A percentile compares a stretch with the other conserved stretches of the same genome.
phyloP scores from a whole-genome alignment of 2,888 invertebrate species.

The Cartodere bifasciata region DNA sequence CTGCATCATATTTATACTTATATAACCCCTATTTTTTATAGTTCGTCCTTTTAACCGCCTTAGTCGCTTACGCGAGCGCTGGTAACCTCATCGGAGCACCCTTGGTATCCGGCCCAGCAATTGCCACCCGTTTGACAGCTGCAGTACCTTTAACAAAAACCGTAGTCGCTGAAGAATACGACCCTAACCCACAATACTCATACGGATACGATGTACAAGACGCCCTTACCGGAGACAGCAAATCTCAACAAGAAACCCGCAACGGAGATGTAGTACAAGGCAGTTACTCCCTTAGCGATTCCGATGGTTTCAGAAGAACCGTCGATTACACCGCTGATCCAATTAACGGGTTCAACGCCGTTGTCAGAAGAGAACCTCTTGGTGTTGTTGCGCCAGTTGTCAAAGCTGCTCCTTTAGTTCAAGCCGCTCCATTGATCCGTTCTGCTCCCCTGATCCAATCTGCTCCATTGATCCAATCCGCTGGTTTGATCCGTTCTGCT shows the following conservation, averaged over 20 bases:
- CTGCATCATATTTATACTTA: no score
- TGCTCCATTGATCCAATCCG: slow-evolving; percentile 5
- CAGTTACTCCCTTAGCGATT: slow-evolving; percentile 42
- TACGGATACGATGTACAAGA: slow-evolving; percentile 46
- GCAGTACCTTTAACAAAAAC: slow-evolving; percentile 20
- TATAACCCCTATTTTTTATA: no score
- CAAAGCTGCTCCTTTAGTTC: slow-evolving; percentile 10
- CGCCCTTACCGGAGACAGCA: slow-evolving; percentile 42
- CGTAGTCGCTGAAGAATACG: slow-evolving; percentile 23
- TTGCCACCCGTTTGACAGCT: no score
- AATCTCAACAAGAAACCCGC: slow-evolving; percentile 49
- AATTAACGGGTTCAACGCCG: slow-evolving; percentile 42
- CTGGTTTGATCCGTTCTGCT: slow-evolving; percentile 8
- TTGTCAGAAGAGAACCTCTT: slow-evolving; percentile 17
- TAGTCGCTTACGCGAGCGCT: slow-evolving; percentile 9
- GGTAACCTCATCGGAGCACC: slow-evolving; percentile 5
- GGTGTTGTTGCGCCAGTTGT: slow-evolving; percentile 17
- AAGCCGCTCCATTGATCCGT: slow-evolving; percentile 1
- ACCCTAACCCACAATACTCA: slow-evolving; percentile 40
- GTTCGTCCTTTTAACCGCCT: slow-evolving; percentile 8
- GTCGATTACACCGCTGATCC: slow-evolving; percentile 47
- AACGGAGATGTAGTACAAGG: slow-evolving; percentile 49
- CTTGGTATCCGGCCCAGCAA: not conserved
- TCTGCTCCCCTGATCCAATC: not conserved
- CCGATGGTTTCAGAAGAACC: slow-evolving; percentile 50